Evolutionary conservation across 2,113 vertebrate genomes (phyloP), one percentile per base, ranked within the genome.

Genomic region (Eudorcas thomsonii): DNA sequence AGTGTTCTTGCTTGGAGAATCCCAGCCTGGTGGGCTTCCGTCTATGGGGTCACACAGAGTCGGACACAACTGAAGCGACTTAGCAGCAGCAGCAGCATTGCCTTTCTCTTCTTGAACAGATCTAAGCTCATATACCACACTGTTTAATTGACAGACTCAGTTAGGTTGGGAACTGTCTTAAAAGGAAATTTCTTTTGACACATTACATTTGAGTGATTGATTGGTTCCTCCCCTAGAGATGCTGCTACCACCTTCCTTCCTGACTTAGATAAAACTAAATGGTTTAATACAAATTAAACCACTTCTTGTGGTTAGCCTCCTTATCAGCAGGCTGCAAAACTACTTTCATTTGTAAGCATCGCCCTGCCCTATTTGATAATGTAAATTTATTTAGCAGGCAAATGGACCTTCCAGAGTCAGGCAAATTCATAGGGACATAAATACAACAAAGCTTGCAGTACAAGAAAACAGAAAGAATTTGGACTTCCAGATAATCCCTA

Each of bases 161-260:
- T 82, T 96, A 67, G 23, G 50, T 93, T 93, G 71, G 64, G 91
- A 96, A 52, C 67, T 71, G 78, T 71, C 43, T 71, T 96, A 74
- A 96, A 97, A 81, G 55, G 14, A 97, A 98, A 95, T 82, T 98
- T 95, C 92, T 97, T 91, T 94, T 96, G 94, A 96, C 95, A 97
- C 55, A 91, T 97, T 95, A 3, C 14, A 3, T 48, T 74, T 59
- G 21, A 67, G 88, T 83, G 94, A 98, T 91, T 67, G 95, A 94
- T 89, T 77, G 57, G 59, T 71, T 98, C 93, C 95, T 97, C n/a
- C 45, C 71, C 77, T n/a, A 88, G 48, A 97, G 43, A 55, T 71
- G 88, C 48, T 92, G 4, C 10, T 57, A 89, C 48, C 64, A n/a
- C 30, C 8, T 26, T 92, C 62, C 50, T 98, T 85, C 84, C n/a